phyloP scores from a whole-genome alignment of 1,140 invertebrate genomes.

The Psilanteris sp. region DNA sequence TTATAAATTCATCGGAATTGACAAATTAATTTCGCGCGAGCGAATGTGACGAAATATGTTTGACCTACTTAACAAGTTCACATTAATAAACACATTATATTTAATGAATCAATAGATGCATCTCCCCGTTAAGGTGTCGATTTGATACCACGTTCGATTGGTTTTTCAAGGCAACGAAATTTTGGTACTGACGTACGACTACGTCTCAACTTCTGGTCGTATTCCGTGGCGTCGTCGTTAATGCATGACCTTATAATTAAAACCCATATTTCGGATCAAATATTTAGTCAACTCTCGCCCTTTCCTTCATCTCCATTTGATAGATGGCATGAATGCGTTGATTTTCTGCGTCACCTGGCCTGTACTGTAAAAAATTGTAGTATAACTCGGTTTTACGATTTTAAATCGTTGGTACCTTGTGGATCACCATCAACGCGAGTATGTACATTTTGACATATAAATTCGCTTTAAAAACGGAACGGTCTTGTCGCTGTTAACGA shows the following conservation, averaged over 20 bases:
- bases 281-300: slow-evolving; percentile 32
- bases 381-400: slow-evolving; percentile 38
- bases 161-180: slow-evolving; percentile 1
- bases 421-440: slow-evolving; percentile 49
- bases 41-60: background rate
- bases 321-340: slow-evolving; percentile 33
- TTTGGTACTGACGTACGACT: no score
- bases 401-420: slow-evolving; percentile 48
- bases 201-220: background rate
- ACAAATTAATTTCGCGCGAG: slow-evolving; percentile 1
- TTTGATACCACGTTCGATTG: no score
- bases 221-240: slow-evolving; percentile 4
- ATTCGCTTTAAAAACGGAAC: slow-evolving; percentile 60
- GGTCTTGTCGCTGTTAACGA: slow-evolving; percentile 63
- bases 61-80: background rate
- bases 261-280: slow-evolving; percentile 31
- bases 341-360: background rate
- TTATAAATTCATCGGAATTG: background rate
- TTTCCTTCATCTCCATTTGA: slow-evolving; percentile 27
- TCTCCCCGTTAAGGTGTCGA: no score
- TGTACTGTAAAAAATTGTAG: slow-evolving; percentile 55
- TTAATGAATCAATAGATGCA: slow-evolving; percentile 11
- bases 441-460: slow-evolving; percentile 65
- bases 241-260: slow-evolving; percentile 19
- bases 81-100: background rate